A percentile compares a stretch with the other conserved stretches of the same genome.
phyloP scores from a whole-genome alignment of 2,113 vertebrate genomes.

The Sphyrna mokarran region DNA sequence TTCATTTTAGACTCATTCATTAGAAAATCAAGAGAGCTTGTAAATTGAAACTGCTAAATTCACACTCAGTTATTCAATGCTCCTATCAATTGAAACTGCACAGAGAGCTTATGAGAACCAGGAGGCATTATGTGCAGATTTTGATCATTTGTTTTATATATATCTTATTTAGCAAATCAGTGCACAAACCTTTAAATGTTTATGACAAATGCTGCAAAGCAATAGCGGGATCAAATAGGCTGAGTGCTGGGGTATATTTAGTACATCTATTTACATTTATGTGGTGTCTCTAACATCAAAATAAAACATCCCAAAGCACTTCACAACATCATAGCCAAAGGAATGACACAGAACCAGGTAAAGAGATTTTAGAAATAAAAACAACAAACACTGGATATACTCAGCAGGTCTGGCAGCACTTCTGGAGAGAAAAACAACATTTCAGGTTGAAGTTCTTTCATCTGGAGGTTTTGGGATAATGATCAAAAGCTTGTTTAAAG shows the following conservation, averaged over 20 bases:
- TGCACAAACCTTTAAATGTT: neutral
- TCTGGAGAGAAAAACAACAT: too few relatives aligned
- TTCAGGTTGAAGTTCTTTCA: too few relatives aligned
- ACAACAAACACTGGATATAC: too few relatives aligned
- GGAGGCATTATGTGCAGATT: neutral
- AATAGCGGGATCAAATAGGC: neutral
- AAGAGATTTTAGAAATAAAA: too few relatives aligned
- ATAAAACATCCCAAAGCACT: too few relatives aligned
- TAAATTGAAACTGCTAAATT: neutral
- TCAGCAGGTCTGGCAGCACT: too few relatives aligned
- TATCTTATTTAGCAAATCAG: neutral
- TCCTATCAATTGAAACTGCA: neutral
- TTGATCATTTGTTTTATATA: neutral
- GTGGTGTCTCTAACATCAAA: too few relatives aligned
- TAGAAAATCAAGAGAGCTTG: neutral
- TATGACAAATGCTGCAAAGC: neutral
- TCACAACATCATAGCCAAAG: too few relatives aligned
- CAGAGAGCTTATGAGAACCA: neutral
- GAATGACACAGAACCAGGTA: too few relatives aligned
- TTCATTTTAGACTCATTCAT: neutral
- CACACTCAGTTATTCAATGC: neutral
- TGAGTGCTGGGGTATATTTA: neutral
- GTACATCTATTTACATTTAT: too few relatives aligned
- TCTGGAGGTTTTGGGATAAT: too few relatives aligned
- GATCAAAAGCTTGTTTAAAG: too few relatives aligned